Percentiles rank a stretch among this genome's conserved stretches.
Conservation (phyloP, 35 echinoderm and acorn worm genomes). For the Amphiura filiformis region DNA sequence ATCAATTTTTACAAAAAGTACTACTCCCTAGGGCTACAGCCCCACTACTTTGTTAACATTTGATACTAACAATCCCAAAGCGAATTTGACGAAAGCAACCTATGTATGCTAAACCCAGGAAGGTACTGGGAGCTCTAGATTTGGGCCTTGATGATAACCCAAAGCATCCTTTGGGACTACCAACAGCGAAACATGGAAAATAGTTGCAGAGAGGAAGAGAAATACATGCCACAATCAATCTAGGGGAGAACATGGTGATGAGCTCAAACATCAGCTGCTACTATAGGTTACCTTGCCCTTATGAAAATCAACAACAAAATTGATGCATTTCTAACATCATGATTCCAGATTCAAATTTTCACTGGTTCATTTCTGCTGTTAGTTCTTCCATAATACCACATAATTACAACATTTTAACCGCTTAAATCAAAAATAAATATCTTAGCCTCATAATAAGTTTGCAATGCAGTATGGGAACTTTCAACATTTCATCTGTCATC, state of each 20-base stretch:
- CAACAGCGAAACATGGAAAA: not conserved
- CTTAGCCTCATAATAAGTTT: too few relatives aligned
- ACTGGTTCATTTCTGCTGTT: not conserved
- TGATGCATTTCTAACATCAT: not conserved
- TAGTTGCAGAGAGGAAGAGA: too few relatives aligned
- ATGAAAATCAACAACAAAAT: not conserved
- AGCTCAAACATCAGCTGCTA: too few relatives aligned
- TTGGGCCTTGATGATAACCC: not conserved
- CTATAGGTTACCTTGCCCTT: too few relatives aligned
- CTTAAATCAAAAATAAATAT: not conserved
- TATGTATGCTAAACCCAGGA: not conserved
- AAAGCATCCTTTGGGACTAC: not conserved
- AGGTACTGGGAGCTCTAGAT: not conserved
- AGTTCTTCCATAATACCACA: not conserved
- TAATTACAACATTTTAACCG: not conserved
- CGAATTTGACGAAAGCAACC: not conserved
- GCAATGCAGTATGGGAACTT: too few relatives aligned
- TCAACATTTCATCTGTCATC: too few relatives aligned
- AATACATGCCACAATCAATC: not conserved
- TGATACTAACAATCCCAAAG: not conserved
- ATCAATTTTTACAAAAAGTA: not conserved
- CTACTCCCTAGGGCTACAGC: not conserved
- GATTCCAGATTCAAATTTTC: not conserved
- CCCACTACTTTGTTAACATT: not conserved
- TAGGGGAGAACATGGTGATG: not conserved